Conservation (phyloP, 1,140 invertebrate genomes). For the Drosophila orena region DNA sequence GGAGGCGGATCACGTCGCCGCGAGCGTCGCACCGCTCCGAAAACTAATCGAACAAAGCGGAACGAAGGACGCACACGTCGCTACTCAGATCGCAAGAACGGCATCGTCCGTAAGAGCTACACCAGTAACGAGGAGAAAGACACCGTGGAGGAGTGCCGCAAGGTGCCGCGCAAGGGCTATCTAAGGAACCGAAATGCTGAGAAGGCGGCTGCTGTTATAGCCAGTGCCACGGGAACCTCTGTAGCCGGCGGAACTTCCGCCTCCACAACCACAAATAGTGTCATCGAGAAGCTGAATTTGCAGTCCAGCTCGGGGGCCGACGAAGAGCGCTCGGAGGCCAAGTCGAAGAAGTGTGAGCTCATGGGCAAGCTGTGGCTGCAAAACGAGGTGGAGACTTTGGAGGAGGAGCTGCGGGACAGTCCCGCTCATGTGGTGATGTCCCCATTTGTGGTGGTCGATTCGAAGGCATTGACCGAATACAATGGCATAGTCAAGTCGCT, state of each 20-base stretch:
- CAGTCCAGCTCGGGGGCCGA: constrained; percentile 81
- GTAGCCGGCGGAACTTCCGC: constrained; percentile 74
- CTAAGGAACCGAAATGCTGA: constrained; percentile 80
- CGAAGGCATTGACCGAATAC: constrained; percentile 89
- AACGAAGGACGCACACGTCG: constrained; percentile 85
- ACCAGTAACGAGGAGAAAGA: constrained; percentile 84
- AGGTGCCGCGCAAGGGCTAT: constrained; percentile 79
- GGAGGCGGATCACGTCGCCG: constrained; percentile 71
- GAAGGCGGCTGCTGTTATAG: constrained; percentile 64
- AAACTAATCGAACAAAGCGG: constrained; percentile 79
- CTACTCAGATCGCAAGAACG: constrained; percentile 83
- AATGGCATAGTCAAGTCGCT: constrained; percentile 92
- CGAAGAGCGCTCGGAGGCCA: constrained; percentile 83
- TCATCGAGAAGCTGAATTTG: constrained; percentile 76
- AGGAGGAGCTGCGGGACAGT: constrained; percentile 84
- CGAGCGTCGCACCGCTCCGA: constrained; percentile 74
- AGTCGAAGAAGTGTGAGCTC: constrained; percentile 85
- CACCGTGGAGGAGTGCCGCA: constrained; percentile 80
- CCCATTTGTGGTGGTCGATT: constrained; percentile 91
- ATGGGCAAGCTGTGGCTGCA: constrained; percentile 92
- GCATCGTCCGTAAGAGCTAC: constrained; percentile 81
- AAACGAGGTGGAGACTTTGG: constrained; percentile 90
- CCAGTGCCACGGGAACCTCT: constrained; percentile 66
- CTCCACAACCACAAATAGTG: constrained; percentile 77
- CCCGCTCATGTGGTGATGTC: constrained; percentile 86